Percentiles rank a stretch among this genome's conserved stretches.
phyloP scores from a whole-genome alignment of 2,797 vertebrate species.

The Acrossocheilus fasciatus region DNA sequence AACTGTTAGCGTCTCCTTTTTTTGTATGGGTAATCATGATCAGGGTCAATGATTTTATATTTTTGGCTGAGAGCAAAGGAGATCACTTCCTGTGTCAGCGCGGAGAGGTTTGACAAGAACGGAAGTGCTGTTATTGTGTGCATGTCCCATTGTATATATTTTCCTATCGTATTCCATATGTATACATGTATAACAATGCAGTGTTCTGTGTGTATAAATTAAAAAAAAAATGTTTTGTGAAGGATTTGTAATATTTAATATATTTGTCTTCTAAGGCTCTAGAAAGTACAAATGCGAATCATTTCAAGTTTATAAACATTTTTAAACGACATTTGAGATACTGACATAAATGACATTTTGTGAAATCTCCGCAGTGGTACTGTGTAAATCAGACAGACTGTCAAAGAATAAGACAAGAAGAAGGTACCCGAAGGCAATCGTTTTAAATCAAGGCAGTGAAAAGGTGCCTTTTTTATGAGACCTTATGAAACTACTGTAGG shows the following conservation, averaged over 20 bases:
- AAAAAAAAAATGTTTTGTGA: slow-evolving; percentile 79
- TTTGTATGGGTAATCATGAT: slow-evolving; percentile 59
- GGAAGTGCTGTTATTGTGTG: slow-evolving; percentile 57
- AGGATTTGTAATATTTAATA: slow-evolving; percentile 86
- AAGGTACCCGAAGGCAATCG: slow-evolving; percentile 54
- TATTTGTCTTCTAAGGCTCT: slow-evolving; percentile 83
- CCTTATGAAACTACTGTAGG: slow-evolving; percentile 65
- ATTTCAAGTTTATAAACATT: slow-evolving; percentile 64
- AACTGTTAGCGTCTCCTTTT: slow-evolving; percentile 59
- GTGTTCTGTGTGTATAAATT: slow-evolving; percentile 79
- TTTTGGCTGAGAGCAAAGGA: slow-evolving; percentile 56
- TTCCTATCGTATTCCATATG: slow-evolving; percentile 76
- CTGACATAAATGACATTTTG: slow-evolving; percentile 56
- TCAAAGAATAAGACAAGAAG: slow-evolving; percentile 34
- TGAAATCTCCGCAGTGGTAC: slow-evolving; percentile 64
- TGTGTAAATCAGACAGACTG: slow-evolving; percentile 70
- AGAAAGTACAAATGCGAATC: slow-evolving; percentile 74
- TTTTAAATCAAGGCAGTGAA: slow-evolving; percentile 55
- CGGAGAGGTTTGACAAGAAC: slow-evolving; percentile 44
- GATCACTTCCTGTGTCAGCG: slow-evolving; percentile 52
- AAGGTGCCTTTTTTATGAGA: slow-evolving; percentile 61
- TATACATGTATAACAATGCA: slow-evolving; percentile 79
- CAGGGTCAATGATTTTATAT: slow-evolving; percentile 63
- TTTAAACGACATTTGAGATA: slow-evolving; percentile 61
- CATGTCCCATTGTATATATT: slow-evolving; percentile 65